phyloP scores from a whole-genome alignment of 2,113 vertebrate species.

The Halichoerus grypus region DNA sequence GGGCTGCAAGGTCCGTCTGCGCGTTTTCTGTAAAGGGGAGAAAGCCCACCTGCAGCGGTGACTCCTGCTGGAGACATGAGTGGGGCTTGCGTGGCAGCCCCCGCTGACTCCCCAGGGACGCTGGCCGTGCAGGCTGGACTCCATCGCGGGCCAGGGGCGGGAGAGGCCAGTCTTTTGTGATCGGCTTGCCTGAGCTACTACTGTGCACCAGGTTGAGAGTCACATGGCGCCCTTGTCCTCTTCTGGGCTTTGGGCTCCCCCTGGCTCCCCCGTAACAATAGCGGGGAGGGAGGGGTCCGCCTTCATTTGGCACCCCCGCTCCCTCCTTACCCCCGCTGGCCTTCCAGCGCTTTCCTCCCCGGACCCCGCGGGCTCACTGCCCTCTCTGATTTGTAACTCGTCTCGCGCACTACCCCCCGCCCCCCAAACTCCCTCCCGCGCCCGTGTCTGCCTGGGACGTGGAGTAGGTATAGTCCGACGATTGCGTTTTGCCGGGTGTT shows the following conservation, averaged over 20 bases:
- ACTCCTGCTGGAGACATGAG: not conserved
- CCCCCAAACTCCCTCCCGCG: not conserved
- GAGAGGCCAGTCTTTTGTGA: constrained; percentile 48
- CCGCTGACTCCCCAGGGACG: not conserved
- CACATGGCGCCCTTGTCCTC: constrained; percentile 65
- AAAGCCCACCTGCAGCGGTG: constrained; percentile 81
- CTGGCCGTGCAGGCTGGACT: constrained; percentile 30
- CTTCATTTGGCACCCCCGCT: constrained; percentile 16
- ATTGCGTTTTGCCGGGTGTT: not conserved
- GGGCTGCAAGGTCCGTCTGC: not conserved
- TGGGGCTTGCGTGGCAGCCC: not conserved
- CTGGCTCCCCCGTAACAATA: constrained; percentile 51
- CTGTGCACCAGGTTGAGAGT: constrained; percentile 67
- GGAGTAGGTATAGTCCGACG: not conserved
- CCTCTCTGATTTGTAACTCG: constrained; percentile 2
- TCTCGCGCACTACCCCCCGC: not conserved
- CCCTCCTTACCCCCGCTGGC: not conserved
- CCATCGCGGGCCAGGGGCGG: not conserved
- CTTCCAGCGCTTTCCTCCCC: not conserved
- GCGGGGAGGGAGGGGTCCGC: not conserved
- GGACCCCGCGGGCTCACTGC: not conserved
- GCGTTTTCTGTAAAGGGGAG: not conserved
- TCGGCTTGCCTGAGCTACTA: not conserved
- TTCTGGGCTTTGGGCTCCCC: not conserved
- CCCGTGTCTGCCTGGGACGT: not conserved